Conservation (phyloP, 2,797 vertebrate genomes). For the Chanos chanos region DNA sequence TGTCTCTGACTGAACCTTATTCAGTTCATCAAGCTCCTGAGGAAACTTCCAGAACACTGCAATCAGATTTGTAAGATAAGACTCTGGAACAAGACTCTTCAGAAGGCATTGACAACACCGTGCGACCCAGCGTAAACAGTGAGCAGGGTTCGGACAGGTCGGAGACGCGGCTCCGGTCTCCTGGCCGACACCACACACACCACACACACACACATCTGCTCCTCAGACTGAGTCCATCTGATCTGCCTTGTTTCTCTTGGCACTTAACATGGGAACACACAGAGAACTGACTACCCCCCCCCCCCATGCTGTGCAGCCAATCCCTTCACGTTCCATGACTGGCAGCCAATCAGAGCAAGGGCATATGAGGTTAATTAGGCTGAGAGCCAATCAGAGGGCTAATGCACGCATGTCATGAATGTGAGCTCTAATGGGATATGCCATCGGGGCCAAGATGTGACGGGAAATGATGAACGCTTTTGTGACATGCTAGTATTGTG, state of each 20-base stretch:
- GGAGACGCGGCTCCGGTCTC: not conserved
- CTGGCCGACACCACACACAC: not conserved
- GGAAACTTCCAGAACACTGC: too few relatives aligned
- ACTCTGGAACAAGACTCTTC: too few relatives aligned
- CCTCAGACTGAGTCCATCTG: constrained; percentile 12
- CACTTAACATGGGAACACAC: constrained; percentile 19
- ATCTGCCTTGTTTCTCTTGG: not conserved
- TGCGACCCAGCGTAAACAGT: not conserved
- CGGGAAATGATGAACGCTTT: not conserved
- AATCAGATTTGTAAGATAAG: too few relatives aligned
- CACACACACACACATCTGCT: constrained; percentile 3
- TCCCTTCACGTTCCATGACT: too few relatives aligned
- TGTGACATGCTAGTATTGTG: not conserved
- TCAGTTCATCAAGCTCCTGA: too few relatives aligned
- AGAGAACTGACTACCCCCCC: not conserved
- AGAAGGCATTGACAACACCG: not conserved
- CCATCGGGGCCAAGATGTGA: not conserved
- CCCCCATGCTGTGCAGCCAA: too few relatives aligned
- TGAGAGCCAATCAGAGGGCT: constrained; percentile 7
- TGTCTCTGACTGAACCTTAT: too few relatives aligned
- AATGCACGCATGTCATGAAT: not conserved
- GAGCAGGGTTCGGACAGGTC: not conserved
- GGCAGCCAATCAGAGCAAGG: not conserved
- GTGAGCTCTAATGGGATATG: not conserved
- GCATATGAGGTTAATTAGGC: not conserved